Evolutionary conservation across 2,113 vertebrate species (phyloP).

Genomic region (Cepphus grylle): DNA sequence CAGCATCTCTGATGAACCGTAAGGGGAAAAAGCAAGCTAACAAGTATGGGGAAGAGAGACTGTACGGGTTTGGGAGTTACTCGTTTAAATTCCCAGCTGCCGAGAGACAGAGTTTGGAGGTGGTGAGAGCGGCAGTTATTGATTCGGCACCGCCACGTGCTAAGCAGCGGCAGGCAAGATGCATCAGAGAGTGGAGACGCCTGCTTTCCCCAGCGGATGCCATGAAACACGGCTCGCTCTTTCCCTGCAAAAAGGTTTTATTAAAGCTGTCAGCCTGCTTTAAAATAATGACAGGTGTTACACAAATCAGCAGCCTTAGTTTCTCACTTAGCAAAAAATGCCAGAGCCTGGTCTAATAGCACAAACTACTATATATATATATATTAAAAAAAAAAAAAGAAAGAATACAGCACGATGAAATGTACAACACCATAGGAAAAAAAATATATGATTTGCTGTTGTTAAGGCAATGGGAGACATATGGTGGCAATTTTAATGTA

Average conservation of each 20-base stretch:
- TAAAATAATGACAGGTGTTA: slow-evolving; percentile 26
- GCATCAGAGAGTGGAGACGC: not conserved
- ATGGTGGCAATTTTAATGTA: not conserved
- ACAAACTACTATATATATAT: not conserved
- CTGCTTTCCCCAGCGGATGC: not conserved
- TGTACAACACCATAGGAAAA: not conserved
- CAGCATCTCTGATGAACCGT: not conserved
- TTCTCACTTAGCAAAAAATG: not conserved
- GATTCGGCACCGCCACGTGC: not conserved
- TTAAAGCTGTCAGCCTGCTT: slow-evolving; percentile 50
- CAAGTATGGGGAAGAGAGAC: not conserved
- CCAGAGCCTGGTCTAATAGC: not conserved
- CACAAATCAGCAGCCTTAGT: slow-evolving; percentile 1
- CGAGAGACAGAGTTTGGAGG: not conserved
- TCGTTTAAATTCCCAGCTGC: not conserved
- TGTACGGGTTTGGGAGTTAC: not conserved
- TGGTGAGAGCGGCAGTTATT: not conserved
- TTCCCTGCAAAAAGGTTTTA: slow-evolving; percentile 33
- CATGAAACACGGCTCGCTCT: not conserved
- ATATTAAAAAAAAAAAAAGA: not conserved
- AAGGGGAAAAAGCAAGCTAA: not conserved
- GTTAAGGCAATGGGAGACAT: not conserved
- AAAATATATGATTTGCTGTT: not conserved
- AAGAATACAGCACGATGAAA: not conserved
- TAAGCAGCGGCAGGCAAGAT: not conserved